Percentiles rank a stretch among this genome's conserved stretches.
These are phyloP conservation scores for Laterallus jamaicensis DNA, from an alignment of 2,113 vertebrate species.

Conservation along the genomic window DNA sequence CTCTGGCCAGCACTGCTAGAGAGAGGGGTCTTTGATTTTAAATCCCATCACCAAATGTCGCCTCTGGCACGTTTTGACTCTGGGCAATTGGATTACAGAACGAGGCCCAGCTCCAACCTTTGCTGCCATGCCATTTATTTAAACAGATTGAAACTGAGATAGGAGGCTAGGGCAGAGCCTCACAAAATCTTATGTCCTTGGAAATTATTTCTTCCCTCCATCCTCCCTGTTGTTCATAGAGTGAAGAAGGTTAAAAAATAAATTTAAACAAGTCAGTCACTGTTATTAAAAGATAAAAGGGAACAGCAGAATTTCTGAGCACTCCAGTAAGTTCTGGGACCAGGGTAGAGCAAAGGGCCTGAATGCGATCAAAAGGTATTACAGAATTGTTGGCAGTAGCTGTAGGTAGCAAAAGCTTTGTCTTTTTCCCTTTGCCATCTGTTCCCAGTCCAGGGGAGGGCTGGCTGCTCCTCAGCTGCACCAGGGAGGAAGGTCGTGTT, in stretches of 20 bases:
- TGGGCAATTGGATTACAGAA: background rate
- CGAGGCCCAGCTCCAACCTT: background rate
- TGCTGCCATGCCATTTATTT: background rate
- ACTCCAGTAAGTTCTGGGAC: background rate
- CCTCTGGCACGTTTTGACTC: slow-evolving; percentile 6
- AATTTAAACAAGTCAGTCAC: background rate
- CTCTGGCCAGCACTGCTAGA: background rate
- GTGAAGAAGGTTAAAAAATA: background rate
- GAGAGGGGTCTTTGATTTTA: slow-evolving; percentile 39
- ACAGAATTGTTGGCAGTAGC: background rate
- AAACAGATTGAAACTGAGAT: background rate
- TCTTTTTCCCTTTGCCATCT: background rate
- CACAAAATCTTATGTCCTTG: background rate
- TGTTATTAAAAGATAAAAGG: background rate
- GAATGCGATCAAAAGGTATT: background rate
- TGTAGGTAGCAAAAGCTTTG: background rate
- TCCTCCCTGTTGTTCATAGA: background rate
- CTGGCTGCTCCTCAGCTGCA: background rate
- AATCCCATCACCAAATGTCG: slow-evolving; percentile 2
- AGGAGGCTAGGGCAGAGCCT: background rate
- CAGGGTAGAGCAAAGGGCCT: background rate
- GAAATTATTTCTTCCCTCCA: background rate
- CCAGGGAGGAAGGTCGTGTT: background rate
- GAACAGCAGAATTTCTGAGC: background rate
- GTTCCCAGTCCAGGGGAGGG: background rate